Percentiles rank a stretch among this genome's conserved stretches.
Evolutionary conservation across 2,113 vertebrate species (phyloP).

Genomic region (Vidua macroura): DNA sequence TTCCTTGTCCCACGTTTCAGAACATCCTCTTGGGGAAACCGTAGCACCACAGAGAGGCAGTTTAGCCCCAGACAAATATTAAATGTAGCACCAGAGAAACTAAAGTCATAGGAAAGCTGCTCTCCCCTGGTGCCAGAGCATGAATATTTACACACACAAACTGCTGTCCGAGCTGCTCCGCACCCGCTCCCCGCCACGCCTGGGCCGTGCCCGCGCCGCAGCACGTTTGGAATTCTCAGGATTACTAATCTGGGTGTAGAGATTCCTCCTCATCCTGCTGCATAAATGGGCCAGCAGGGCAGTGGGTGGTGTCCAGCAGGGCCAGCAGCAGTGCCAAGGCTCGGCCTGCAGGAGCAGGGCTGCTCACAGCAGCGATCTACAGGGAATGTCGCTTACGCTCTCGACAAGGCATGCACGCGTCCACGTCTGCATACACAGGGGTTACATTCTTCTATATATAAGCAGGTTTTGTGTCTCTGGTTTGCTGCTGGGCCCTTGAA

Average conservation of each 20-base stretch:
- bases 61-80: conserved; percentile 70
- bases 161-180: background rate
- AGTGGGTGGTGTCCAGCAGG: conserved; percentile 1
- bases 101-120: conserved; percentile 12
- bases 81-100: conserved; percentile 71
- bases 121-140: conserved; percentile 43
- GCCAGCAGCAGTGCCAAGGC: conserved; percentile 45
- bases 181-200: background rate
- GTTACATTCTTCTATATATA: conserved; percentile 75
- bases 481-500: conserved; percentile 71
- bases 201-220: background rate
- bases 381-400: conserved; percentile 70
- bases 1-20: conserved; percentile 52
- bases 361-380: conserved; percentile 66
- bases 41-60: conserved; percentile 67
- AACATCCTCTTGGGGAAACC: conserved; percentile 40
- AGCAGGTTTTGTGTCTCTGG: conserved; percentile 66
- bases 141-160: conserved; percentile 56
- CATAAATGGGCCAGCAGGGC: background rate
- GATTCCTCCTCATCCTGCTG: background rate
- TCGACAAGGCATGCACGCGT: conserved; percentile 77
- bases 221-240: background rate
- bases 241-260: background rate
- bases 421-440: conserved; percentile 59
- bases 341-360: conserved; percentile 49